A percentile compares a stretch with the other conserved stretches of the same genome.
phyloP scores from a whole-genome alignment of 2,888 invertebrate genomes.

The Tricholauxania praeusta region DNA sequence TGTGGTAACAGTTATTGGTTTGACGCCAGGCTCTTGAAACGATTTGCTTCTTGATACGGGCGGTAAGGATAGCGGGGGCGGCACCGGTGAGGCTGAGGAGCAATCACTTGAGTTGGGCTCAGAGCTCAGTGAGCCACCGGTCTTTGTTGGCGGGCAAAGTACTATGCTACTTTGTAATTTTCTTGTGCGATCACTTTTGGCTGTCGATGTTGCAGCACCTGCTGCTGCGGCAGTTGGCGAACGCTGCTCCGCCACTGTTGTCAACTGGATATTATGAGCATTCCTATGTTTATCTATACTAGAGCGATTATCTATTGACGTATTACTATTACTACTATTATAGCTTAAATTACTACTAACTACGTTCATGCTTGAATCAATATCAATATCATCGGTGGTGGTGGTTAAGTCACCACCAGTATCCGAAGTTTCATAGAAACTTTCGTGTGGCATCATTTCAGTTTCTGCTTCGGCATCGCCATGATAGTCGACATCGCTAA shows the following conservation, averaged over 20 bases:
- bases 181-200: conserved; percentile 2
- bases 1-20: conserved; percentile 41
- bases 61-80: conserved; percentile 46
- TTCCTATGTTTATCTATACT: conserved; percentile 47
- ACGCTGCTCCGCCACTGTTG: conserved; percentile 40
- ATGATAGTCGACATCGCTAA: conserved; percentile 61
- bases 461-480: conserved; percentile 54
- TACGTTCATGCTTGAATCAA: conserved; percentile 65
- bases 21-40: conserved; percentile 66
- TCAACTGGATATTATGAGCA: conserved; percentile 49
- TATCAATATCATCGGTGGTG: conserved; percentile 55
- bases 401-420: conserved; percentile 65
- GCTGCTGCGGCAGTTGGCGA: conserved; percentile 38
- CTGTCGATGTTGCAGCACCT: background rate
- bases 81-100: conserved; percentile 58
- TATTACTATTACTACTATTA: conserved; percentile 68
- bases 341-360: conserved; percentile 65
- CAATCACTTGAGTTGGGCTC: conserved; percentile 62
- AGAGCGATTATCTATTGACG: conserved; percentile 61
- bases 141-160: conserved; percentile 22
- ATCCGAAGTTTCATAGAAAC: conserved; percentile 67
- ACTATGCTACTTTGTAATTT: conserved; percentile 5
- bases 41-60: conserved; percentile 66
- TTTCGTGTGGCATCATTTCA: conserved; percentile 54
- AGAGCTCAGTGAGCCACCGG: conserved; percentile 56